phyloP scores from a whole-genome alignment of 2,888 invertebrate species.

The Patella depressa region DNA sequence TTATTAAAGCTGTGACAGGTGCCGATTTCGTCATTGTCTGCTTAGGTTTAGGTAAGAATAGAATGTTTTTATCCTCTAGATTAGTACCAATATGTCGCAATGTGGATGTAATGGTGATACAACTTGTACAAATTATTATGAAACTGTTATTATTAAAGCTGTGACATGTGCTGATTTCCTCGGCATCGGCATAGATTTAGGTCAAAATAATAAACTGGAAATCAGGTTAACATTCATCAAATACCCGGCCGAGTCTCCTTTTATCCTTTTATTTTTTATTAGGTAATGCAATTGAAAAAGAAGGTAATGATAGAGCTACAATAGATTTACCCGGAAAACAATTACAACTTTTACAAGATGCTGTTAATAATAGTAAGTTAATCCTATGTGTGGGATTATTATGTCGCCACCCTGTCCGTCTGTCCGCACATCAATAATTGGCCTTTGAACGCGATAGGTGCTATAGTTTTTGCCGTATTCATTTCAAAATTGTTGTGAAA shows the following conservation, averaged over 20 bases:
- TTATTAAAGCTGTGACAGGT: conserved; percentile 43
- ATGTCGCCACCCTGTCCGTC: too few species aligned
- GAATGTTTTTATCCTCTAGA: background rate
- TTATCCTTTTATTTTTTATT: background rate
- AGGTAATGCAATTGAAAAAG: conserved; percentile 41
- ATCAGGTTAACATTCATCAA: too few species aligned
- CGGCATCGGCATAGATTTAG: background rate
- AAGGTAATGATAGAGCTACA: background rate
- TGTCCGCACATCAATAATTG: too few species aligned
- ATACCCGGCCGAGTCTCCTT: too few species aligned
- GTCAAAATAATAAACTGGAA: background rate
- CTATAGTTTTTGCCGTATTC: too few species aligned
- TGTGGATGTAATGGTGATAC: conserved; percentile 51
- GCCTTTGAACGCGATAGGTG: too few species aligned
- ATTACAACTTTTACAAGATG: background rate
- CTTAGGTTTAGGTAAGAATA: conserved; percentile 47
- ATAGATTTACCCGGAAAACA: background rate
- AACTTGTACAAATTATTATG: conserved; percentile 52
- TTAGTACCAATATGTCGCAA: too few species aligned
- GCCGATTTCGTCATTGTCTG: conserved; percentile 56
- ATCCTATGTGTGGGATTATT: background rate
- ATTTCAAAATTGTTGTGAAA: too few species aligned
- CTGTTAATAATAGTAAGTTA: conserved; percentile 6
- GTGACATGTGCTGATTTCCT: conserved; percentile 53
- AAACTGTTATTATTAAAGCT: conserved; percentile 37